phyloP scores from a whole-genome alignment of 2,113 vertebrate species.

The Ramphastos sulfuratus region DNA sequence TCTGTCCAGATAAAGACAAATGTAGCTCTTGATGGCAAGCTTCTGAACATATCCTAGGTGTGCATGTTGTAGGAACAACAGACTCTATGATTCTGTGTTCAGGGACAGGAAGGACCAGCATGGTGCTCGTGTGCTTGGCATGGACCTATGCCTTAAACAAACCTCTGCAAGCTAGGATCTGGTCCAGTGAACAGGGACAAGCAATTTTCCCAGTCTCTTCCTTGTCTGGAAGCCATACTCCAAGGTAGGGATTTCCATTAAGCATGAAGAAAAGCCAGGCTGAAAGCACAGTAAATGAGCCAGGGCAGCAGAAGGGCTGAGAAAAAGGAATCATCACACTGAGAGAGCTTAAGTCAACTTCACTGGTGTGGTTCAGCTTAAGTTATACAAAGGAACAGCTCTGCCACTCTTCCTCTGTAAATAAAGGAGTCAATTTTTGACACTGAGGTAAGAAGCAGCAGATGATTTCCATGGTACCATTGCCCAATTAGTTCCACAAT shows the following conservation, averaged over 20 bases:
- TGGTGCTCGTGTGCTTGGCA: accelerated
- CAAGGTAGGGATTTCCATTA: neutral
- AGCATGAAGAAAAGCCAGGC: neutral
- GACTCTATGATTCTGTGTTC: neutral
- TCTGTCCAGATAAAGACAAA: neutral
- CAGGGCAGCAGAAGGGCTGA: neutral
- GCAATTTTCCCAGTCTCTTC: neutral
- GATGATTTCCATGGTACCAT: neutral
- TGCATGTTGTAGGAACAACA: neutral
- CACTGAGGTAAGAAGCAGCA: neutral
- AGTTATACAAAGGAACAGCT: neutral
- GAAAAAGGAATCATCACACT: neutral
- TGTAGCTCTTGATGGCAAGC: neutral
- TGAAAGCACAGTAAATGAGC: neutral
- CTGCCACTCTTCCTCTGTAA: accelerated
- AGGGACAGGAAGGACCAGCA: neutral
- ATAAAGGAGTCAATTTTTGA: neutral
- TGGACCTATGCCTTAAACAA: neutral
- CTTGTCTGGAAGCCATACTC: neutral
- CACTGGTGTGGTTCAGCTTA: neutral
- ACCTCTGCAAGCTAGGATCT: neutral
- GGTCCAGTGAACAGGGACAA: neutral
- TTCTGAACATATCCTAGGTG: neutral
- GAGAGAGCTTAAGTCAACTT: neutral
- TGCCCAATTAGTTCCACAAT: neutral